phyloP scores from a whole-genome alignment of 2,888 invertebrate species.

The Zele albiditarsus region DNA sequence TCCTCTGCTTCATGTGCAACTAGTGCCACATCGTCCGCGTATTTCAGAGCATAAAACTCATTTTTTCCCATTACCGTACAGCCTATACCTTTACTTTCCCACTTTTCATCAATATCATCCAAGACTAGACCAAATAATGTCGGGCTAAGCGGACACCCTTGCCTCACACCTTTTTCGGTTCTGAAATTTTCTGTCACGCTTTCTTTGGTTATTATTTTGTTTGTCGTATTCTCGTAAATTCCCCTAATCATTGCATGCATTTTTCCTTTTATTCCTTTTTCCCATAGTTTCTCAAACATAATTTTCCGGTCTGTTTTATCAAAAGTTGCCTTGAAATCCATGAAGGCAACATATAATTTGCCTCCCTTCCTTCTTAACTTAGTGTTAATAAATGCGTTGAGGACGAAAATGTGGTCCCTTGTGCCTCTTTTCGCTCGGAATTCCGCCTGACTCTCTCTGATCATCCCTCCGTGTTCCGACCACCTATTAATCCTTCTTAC shows the following conservation, averaged over 20 bases:
- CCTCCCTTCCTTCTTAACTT: neutral
- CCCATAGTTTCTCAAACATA: neutral
- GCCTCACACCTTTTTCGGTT: slow-evolving; percentile 33
- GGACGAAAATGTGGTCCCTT: slow-evolving; percentile 16
- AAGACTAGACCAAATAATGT: slow-evolving; percentile 36
- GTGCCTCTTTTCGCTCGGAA: slow-evolving; percentile 3
- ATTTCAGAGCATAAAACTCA: slow-evolving; percentile 36
- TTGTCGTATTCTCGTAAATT: neutral
- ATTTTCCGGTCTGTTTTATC: neutral
- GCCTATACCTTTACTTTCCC: slow-evolving; percentile 23
- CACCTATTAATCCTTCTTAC: slow-evolving; percentile 16
- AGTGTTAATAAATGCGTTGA: neutral
- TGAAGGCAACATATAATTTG: neutral
- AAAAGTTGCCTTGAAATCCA: neutral
- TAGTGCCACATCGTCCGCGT: slow-evolving; percentile 37
- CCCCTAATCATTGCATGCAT: slow-evolving; percentile 2
- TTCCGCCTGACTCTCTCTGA: slow-evolving; percentile 1
- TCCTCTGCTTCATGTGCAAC: slow-evolving; percentile 29
- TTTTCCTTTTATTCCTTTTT: neutral
- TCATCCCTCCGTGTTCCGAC: neutral
- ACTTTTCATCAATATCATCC: slow-evolving; percentile 17
- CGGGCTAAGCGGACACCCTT: slow-evolving; percentile 34
- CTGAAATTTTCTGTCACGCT: slow-evolving; percentile 26
- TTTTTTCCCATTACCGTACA: slow-evolving; percentile 23
- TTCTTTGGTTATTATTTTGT: slow-evolving; percentile 27